Conservation (phyloP, 2,797 vertebrate species). For the Heliangelus exortis region DNA sequence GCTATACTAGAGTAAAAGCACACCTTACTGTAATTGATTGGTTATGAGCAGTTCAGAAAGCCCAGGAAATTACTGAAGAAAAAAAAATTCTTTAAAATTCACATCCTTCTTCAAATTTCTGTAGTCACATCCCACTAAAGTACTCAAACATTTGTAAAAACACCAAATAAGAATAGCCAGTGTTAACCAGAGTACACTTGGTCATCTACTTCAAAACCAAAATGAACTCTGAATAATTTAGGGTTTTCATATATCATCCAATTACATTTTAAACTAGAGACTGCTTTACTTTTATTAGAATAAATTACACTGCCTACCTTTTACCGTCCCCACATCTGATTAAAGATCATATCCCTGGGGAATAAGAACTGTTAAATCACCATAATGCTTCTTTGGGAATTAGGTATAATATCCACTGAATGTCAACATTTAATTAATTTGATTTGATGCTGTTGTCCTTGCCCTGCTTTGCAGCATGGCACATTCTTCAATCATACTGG, state of each 20-base stretch:
- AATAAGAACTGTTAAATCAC: constrained; percentile 48
- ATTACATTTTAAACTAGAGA: constrained; percentile 10
- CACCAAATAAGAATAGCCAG: not conserved
- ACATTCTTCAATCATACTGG: not conserved
- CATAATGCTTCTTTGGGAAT: constrained; percentile 15
- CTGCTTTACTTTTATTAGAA: not conserved
- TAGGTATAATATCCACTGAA: constrained; percentile 16
- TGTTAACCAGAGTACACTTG: not conserved
- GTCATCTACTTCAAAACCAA: not conserved
- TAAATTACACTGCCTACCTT: constrained; percentile 24
- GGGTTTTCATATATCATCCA: not conserved
- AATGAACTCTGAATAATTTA: not conserved
- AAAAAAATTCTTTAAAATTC: not conserved
- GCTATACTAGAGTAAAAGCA: not conserved
- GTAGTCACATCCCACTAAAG: not conserved
- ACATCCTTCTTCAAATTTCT: not conserved
- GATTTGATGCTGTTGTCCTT: constrained; percentile 13
- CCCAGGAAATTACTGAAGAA: not conserved
- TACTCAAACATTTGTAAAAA: not conserved
- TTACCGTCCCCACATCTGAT: not conserved
- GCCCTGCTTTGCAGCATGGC: not conserved
- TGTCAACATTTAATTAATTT: constrained; percentile 34
- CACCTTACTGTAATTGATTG: not conserved
- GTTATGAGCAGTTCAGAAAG: not conserved
- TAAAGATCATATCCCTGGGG: constrained; percentile 28